Base-by-base conservation (phyloP, 2,113 vertebrate species). In the Ptilonorhynchus violaceus region DNA sequence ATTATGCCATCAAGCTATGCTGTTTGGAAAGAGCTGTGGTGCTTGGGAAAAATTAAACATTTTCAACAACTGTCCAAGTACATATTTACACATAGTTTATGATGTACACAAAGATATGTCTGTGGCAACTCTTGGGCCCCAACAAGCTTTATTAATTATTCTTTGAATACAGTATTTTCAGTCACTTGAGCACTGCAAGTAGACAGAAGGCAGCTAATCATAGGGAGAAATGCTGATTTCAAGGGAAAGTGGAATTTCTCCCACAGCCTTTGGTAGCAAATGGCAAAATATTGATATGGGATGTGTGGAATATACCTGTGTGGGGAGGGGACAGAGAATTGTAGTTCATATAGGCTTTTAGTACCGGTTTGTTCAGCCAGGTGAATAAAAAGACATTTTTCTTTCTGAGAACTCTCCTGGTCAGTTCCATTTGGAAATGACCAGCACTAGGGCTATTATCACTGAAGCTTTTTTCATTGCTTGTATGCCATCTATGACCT, bases 11-110 rank as follows among this genome's bases (percentile, higher is more conserved):
- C 82, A 72, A 95, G 69, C 73, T 91, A 20, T 81, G 79, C 28
- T 85, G 70, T 89, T 92, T 92, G 87, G 94, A 97, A 97, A 96
- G 94, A 85, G 88, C 93, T 96, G 91, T 93, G 85, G 86, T 94
- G 84, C 91, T 94, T 90, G 95, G 77, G 83, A 97, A 97, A 91
- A 97, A 96, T 88, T 92, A 95, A 96, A 75, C 46, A 17, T 97
- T 98, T 97, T 96, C 96, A 96, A 90, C 83, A 92, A 94, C 93
- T 96, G 96, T 96, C 95, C 96, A 97, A 97, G 97, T 92, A 88
- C 62, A 89, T 97, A 96, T 97, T 98, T 98, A 89, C 95, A 95
- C 68, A 28, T 97, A 92, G 86, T 98, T 97, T 96, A 93, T 96
- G 75, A 82, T 89, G 92, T 97, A 96, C 44, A 89, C 97, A 97